Conservation (phyloP, 1,140 invertebrate species). For the Dreissena polymorpha region DNA sequence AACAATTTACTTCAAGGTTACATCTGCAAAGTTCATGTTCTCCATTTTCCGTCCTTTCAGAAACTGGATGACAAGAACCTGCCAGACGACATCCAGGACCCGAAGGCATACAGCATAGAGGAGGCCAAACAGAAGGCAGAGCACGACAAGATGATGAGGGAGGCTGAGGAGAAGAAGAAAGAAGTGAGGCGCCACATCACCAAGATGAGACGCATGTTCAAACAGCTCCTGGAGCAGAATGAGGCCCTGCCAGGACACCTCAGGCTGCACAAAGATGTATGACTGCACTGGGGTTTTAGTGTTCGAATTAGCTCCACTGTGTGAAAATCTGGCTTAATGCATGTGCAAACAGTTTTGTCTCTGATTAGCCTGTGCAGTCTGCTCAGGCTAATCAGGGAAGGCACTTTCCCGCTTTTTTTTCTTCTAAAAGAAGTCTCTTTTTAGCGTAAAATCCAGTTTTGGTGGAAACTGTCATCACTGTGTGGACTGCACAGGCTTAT, state of each 20-base stretch:
- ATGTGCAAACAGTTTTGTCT: too few species aligned
- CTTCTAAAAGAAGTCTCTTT: too few species aligned
- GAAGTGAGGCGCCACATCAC: slow-evolving; percentile 75
- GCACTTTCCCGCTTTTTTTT: too few species aligned
- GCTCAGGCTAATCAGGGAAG: too few species aligned
- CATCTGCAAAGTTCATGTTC: too few species aligned
- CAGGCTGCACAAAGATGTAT: slow-evolving; percentile 73
- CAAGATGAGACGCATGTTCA: slow-evolving; percentile 76
- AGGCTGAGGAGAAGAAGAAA: slow-evolving; percentile 83
- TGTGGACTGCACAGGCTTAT: too few species aligned
- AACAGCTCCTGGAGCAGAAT: slow-evolving; percentile 76
- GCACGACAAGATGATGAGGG: slow-evolving; percentile 81
- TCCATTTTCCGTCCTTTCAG: slow-evolving; percentile 59
- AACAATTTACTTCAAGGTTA: too few species aligned
- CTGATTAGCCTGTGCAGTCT: too few species aligned
- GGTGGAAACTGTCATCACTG: too few species aligned
- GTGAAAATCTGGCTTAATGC: too few species aligned
- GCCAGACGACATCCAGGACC: slow-evolving; percentile 83
- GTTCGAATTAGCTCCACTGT: too few species aligned
- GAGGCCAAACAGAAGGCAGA: slow-evolving; percentile 84
- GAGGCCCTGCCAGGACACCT: slow-evolving; percentile 74
- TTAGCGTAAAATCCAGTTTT: too few species aligned
- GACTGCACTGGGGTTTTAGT: slow-evolving; percentile 27
- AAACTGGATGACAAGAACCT: slow-evolving; percentile 58
- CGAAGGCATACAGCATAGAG: slow-evolving; percentile 84